Evolutionary conservation across 2,797 vertebrate species (phyloP), one percentile per base, ranked within the genome.

Genomic region (Myiotriccus ornatus): DNA sequence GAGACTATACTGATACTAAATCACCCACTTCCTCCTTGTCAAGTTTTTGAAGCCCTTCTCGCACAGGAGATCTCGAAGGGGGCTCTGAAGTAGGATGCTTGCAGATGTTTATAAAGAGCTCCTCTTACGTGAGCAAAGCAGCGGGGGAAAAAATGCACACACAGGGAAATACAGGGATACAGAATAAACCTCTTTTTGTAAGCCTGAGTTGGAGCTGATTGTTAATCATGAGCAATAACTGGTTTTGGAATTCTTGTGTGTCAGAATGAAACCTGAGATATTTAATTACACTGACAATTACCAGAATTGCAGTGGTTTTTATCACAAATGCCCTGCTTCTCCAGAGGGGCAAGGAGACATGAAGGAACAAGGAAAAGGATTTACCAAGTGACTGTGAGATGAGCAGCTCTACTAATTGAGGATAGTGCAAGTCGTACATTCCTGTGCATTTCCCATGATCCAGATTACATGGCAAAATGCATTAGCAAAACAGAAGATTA

Each of bases 401-500:
- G 64, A 93, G 34, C 87, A 78, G 86, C 49, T 86, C 47, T 76
- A 15, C 35, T 79, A 74, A 91, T 67, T 81, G 37, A 79, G 56
- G 44, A 59, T 34, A 89, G 49, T 85, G 75, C 63, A 79, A 65
- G 34, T 17, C 9, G 0, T 7, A 7, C 8, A 2, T 67, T 84
- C 65, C 64, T 87, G 62, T 47, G 21, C 27, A 34, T 80, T 84
- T 53, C 52, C 65, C 50, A 59, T 30, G 19, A 57, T 35, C 44
- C 39, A 95, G 53, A 90, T 87, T 77, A 43, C 69, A 81, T 39
- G 32, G 68, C 34, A 75, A 89, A 92, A 75, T 30, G 32, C 67
- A 71, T 93, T 82, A 92, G 27, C 67, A 87, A 93, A 88, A n/a
- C 28, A 90, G 43, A 74, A 47, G 60, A 90, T 90, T 89, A 89